Evolutionary conservation across 1,140 invertebrate species (phyloP).

Genomic region (Wiebesia pumilae): DNA sequence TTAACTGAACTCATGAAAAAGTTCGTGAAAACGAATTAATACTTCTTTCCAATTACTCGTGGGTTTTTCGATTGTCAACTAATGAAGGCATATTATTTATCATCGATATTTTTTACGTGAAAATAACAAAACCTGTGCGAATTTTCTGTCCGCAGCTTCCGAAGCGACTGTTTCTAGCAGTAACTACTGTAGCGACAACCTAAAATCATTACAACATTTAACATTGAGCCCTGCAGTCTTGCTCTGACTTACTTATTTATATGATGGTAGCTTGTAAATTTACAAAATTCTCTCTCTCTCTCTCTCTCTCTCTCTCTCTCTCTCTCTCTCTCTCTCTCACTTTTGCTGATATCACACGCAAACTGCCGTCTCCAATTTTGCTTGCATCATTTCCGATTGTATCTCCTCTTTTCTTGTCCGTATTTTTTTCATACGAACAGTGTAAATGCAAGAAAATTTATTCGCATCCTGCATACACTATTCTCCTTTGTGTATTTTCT

Average conservation of each 20-base stretch:
- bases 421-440: not conserved
- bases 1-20: no score
- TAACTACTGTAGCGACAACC: not conserved
- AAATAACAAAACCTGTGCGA: not conserved
- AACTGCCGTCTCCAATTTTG: not conserved
- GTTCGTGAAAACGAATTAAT: no score
- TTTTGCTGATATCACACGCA: not conserved
- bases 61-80: no score
- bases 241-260: conserved; percentile 14
- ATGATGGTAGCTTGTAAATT: not conserved
- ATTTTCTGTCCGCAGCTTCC: not conserved
- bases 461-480: not conserved
- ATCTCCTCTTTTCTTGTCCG: not conserved
- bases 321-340: not conserved
- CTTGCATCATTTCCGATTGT: not conserved
- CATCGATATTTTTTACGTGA: not conserved
- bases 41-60: no score
- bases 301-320: no score
- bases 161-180: no score
- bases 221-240: not conserved
- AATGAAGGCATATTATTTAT: no score
- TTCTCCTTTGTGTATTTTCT: conserved; percentile 2
- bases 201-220: not conserved
- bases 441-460: not conserved
- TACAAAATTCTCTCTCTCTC: no score